These are phyloP conservation scores for Bostrychus sinensis DNA, from an alignment of 2,113 vertebrate species.

Conservation along the genomic window DNA sequence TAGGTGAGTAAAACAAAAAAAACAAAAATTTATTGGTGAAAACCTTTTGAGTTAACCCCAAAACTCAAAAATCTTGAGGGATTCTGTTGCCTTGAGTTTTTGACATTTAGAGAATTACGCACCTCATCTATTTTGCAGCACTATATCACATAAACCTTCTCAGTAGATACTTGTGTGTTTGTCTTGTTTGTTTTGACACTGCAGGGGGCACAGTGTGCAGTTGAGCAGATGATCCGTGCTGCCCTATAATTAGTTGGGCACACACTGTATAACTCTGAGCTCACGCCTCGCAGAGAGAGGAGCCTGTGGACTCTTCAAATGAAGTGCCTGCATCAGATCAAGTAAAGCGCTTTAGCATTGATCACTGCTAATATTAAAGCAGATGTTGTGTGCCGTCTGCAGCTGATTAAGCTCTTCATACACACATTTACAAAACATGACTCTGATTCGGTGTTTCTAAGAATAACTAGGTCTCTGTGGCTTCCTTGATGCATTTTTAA, in stretches of 20 bases:
- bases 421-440: slow-evolving; percentile 17
- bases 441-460: not conserved
- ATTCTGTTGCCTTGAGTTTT: too few species aligned
- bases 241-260: slow-evolving; percentile 25
- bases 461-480: slow-evolving; percentile 3
- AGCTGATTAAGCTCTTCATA: slow-evolving; percentile 29
- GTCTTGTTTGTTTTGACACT: too few species aligned
- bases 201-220: slow-evolving; percentile 9
- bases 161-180: too few species aligned
- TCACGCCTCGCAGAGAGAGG: too few species aligned
- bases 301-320: slow-evolving; percentile 20
- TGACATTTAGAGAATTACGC: too few species aligned
- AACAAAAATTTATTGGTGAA: too few species aligned
- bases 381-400: slow-evolving; percentile 11
- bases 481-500: slow-evolving; percentile 9
- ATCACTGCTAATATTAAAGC: slow-evolving; percentile 40
- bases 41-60: too few species aligned
- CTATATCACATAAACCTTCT: too few species aligned
- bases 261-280: not conserved
- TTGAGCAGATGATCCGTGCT: not conserved
- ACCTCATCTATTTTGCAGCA: too few species aligned
- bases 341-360: slow-evolving; percentile 40
- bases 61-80: too few species aligned
- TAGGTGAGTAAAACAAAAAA: too few species aligned
- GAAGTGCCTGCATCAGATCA: slow-evolving; percentile 28